Percentiles rank a stretch among this genome's conserved stretches.
phyloP scores from a whole-genome alignment of 1,140 invertebrate genomes.

The Musca domestica region DNA sequence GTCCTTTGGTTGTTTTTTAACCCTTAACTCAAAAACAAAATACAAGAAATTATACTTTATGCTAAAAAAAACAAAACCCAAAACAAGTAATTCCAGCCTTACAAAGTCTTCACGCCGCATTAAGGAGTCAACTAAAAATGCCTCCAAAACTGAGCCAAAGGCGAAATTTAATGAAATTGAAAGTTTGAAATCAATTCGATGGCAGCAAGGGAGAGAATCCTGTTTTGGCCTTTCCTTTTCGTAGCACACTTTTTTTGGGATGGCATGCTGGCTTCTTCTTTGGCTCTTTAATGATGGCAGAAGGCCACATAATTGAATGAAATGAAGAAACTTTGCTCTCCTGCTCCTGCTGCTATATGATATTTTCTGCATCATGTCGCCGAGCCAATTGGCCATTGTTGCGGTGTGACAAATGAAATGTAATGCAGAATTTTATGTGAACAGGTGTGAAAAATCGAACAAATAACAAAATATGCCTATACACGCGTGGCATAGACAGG shows the following conservation, averaged over 20 bases:
- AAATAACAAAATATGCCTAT: background rate
- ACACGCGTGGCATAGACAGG: background rate
- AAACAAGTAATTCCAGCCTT: conserved; percentile 15
- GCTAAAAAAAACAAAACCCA: background rate
- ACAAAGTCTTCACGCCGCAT: background rate
- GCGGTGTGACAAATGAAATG: too few relatives aligned
- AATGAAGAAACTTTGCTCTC: background rate
- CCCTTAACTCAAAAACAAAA: background rate
- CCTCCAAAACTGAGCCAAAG: conserved; percentile 7
- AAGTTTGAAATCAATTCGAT: conserved; percentile 9
- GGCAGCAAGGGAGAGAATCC: background rate
- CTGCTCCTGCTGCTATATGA: background rate
- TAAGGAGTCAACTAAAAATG: background rate
- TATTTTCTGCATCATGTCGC: background rate
- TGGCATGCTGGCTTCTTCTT: too few relatives aligned
- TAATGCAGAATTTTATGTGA: conserved; percentile 1
- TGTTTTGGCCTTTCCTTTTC: background rate
- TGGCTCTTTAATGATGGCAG: too few relatives aligned
- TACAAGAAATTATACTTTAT: background rate
- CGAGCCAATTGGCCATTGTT: conserved; percentile 5
- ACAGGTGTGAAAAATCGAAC: conserved; percentile 15
- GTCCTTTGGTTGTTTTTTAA: conserved; percentile 7
- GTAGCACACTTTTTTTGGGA: too few relatives aligned
- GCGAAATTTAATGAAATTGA: conserved; percentile 18
- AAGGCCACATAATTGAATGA: background rate